Percentiles rank a stretch among this genome's conserved stretches.
These are phyloP conservation scores for Malacoraja senta DNA, from an alignment of 2,797 vertebrate species.

Conservation along the genomic window DNA sequence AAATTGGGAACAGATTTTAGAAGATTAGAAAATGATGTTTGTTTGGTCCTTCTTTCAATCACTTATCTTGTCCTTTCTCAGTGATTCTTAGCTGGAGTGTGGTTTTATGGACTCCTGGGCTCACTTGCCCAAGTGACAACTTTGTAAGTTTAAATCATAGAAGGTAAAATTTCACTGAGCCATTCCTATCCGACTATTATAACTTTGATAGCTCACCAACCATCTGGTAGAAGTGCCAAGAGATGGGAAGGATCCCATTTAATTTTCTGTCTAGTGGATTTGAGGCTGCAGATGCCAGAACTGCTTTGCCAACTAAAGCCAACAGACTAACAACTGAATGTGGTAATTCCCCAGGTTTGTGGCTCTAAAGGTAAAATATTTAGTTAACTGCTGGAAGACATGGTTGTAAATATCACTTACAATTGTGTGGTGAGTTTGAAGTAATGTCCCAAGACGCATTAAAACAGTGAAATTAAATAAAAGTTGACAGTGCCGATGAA, in stretches of 20 bases:
- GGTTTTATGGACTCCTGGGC: background rate
- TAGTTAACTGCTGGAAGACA: background rate
- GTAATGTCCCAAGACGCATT: background rate
- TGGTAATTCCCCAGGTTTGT: background rate
- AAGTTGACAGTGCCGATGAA: background rate
- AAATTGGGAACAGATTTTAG: constrained; percentile 23
- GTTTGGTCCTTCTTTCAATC: background rate
- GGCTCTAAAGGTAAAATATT: background rate
- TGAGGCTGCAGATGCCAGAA: background rate
- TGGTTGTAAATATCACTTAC: background rate
- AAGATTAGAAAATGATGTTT: background rate
- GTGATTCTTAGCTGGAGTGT: background rate
- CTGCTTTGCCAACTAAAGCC: background rate
- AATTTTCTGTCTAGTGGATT: background rate
- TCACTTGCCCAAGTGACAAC: background rate
- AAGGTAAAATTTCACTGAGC: background rate
- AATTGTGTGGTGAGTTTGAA: background rate
- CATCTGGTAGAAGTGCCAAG: background rate
- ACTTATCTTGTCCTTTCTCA: background rate
- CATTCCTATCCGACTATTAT: background rate
- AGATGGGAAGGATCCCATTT: background rate
- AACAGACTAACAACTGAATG: background rate
- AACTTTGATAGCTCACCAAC: too few relatives aligned
- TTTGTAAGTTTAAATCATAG: background rate
- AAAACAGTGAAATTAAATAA: background rate